These are phyloP conservation scores for Conomelus anceps DNA, from an alignment of 2,888 invertebrate genomes.

Conservation along the genomic window DNA sequence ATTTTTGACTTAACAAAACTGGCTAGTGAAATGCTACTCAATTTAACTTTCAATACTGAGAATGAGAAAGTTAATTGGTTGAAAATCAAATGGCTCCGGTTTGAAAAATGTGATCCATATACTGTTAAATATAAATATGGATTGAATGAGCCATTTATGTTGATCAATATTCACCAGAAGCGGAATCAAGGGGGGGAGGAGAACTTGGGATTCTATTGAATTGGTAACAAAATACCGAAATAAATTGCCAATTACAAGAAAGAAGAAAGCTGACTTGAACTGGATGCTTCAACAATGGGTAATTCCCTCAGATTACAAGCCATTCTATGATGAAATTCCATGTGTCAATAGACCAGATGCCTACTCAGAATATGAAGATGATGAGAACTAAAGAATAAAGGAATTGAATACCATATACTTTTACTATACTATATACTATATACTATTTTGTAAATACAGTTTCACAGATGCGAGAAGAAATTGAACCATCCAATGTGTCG, in stretches of 20 bases:
- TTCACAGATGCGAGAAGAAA: too few species aligned
- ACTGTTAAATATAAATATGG: background rate
- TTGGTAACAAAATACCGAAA: background rate
- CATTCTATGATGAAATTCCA: background rate
- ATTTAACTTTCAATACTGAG: background rate
- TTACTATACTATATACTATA: too few species aligned
- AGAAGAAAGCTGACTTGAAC: background rate
- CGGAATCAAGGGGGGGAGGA: background rate
- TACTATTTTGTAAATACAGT: too few species aligned
- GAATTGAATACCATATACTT: too few species aligned
- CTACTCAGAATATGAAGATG: too few species aligned
- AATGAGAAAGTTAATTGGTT: background rate
- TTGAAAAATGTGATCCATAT: background rate
- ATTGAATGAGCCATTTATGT: background rate
- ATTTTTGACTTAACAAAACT: background rate
- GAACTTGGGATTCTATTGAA: background rate
- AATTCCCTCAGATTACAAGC: background rate
- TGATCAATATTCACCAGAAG: background rate
- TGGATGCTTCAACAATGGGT: background rate
- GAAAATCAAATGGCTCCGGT: background rate
- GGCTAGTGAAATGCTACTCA: background rate
- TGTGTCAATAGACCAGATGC: too few species aligned
- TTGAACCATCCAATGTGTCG: too few species aligned
- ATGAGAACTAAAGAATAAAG: too few species aligned
- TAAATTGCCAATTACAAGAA: background rate